A percentile compares a stretch with the other conserved stretches of the same genome.
Evolutionary conservation across 2,888 invertebrate species (phyloP).

Genomic region (Colletes collaris): DNA sequence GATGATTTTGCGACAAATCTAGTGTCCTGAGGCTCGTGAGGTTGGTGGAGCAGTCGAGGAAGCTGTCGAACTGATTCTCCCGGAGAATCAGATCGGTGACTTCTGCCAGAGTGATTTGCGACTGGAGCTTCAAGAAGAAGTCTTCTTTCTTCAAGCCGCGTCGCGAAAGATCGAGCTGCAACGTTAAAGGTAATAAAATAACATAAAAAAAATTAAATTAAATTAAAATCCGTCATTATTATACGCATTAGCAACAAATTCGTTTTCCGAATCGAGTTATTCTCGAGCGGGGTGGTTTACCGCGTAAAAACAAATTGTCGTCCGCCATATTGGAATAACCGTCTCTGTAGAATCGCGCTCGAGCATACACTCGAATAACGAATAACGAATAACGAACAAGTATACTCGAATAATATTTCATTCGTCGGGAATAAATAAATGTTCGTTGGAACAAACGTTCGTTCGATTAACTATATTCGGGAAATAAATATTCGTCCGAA

Average conservation of each 20-base stretch:
- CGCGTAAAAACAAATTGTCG: not conserved
- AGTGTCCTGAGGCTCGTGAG: constrained; percentile 91
- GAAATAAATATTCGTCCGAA: no score
- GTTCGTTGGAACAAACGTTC: no score
- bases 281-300: not conserved
- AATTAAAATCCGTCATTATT: no score
- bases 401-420: no score
- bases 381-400: not conserved
- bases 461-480: no score
- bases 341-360: not conserved
- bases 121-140: constrained; percentile 76
- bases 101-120: constrained; percentile 68
- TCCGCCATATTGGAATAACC: not conserved
- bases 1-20: constrained; percentile 93
- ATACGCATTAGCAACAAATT: no score
- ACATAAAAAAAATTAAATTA: not conserved
- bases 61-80: constrained; percentile 79
- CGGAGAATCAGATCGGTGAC: constrained; percentile 77
- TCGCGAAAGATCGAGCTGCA: constrained; percentile 74
- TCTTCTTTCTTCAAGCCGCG: constrained; percentile 75
- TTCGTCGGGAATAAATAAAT: no score
- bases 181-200: not conserved
- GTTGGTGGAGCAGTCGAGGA: constrained; percentile 85
- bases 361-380: not conserved
- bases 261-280: not conserved